These are phyloP conservation scores for Pseudoips prasinana DNA, from an alignment of 2,888 invertebrate species.

Conservation along the genomic window DNA sequence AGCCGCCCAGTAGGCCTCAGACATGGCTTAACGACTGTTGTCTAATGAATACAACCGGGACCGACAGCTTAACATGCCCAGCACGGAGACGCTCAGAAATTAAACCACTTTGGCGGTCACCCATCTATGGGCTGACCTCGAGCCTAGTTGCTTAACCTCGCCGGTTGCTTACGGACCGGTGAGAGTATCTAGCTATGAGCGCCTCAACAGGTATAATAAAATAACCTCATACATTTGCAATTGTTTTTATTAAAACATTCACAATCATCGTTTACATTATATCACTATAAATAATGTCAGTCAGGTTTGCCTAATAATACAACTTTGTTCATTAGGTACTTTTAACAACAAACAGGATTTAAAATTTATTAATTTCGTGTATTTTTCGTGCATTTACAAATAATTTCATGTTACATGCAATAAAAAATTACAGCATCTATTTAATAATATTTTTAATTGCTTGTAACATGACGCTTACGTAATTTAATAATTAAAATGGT, in stretches of 20 bases:
- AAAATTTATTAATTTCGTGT: constrained; percentile 32
- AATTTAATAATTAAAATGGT: no score
- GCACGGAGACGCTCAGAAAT: no score
- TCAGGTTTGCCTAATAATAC: constrained; percentile 55
- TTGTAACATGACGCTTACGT: constrained; percentile 33
- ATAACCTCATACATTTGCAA: neutral
- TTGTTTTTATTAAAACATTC: constrained; percentile 60
- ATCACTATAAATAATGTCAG: constrained; percentile 59
- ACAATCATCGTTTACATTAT: constrained; percentile 51
- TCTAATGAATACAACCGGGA: no score
- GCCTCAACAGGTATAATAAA: no score
- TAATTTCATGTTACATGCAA: constrained; percentile 28
- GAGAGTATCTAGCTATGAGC: no score
- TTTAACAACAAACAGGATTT: constrained; percentile 51
- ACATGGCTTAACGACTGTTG: no score
- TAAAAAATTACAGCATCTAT: constrained; percentile 17
- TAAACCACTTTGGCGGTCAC: no score
- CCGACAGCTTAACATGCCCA: no score
- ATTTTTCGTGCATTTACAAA: constrained; percentile 20
- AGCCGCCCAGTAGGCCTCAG: no score
- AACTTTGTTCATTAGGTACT: constrained; percentile 23
- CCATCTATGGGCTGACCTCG: no score
- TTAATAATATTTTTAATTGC: constrained; percentile 23
- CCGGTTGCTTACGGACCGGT: no score
- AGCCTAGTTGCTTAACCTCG: no score